Conservation (phyloP, 92 coral and sea anemone species). For the Epizoanthus rinbou region DNA sequence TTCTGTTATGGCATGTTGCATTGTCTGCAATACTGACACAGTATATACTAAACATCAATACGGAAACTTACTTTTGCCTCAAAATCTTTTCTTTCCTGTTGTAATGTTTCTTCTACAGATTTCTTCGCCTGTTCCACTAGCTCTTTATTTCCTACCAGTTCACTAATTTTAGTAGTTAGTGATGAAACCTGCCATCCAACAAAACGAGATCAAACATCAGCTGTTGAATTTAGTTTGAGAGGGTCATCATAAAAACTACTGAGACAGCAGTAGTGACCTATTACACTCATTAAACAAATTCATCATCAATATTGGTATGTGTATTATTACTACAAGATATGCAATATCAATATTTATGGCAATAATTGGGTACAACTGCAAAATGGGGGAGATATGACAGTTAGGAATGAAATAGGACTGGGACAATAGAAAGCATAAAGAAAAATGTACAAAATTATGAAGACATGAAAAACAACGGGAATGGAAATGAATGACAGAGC, state of each 20-base stretch:
- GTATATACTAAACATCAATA: not conserved
- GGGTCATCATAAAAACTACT: not conserved
- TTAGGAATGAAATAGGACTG: too few species aligned
- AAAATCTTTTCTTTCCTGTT: constrained; percentile 19
- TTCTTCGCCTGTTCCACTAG: constrained; percentile 13
- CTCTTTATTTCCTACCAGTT: constrained; percentile 19
- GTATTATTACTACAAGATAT: too few species aligned
- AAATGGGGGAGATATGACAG: too few species aligned
- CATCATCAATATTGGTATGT: too few species aligned
- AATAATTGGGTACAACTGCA: too few species aligned
- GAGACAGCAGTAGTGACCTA: not conserved
- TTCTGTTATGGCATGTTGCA: too few species aligned
- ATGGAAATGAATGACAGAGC: too few species aligned
- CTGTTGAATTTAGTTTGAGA: not conserved
- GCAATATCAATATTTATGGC: too few species aligned
- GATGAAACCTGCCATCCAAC: constrained; percentile 7
- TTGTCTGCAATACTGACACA: not conserved
- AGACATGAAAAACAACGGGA: too few species aligned
- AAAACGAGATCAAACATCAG: not conserved
- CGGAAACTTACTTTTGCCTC: constrained; percentile 22
- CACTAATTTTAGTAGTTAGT: constrained; percentile 1
- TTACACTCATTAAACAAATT: too few species aligned
- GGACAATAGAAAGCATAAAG: too few species aligned
- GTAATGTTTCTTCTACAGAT: constrained; percentile 23
- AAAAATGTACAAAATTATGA: too few species aligned